Evolutionary conservation across 2,888 invertebrate species (phyloP), one percentile per base, ranked within the genome.

Genomic region (Hirudinaria manillensis): DNA sequence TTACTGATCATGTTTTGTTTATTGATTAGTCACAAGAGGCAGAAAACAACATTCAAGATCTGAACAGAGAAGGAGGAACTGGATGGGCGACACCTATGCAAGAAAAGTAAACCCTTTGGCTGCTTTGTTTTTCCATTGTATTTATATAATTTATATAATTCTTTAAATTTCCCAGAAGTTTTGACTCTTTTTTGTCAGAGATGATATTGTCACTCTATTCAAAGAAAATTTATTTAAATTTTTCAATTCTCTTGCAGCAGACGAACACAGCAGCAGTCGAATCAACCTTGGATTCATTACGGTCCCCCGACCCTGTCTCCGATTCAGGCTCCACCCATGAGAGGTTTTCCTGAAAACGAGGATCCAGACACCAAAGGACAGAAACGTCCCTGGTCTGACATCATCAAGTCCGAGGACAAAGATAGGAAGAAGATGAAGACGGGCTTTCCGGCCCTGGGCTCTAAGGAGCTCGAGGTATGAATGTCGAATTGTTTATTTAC

Each of bases 251-350:
- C 16, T 16, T 45, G 13, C 45, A 45, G 61, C 29, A 24, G 61
- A 29, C 29, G 36, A 68, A 1, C 32, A 34, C 68, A 68, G 21
- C 68, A 68, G 27, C 68, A 34, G 36, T 32, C n/a, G 16, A 32
- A n/a, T 10, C 68, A 68, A 32, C 68, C 32, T n/a, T 36, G 36
- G 36, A 32, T 34, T 34, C 36, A 4, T 32, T 68, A 68, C 21
- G 68, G 68, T 29, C 68, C 68, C 1, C 68, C 68, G 10, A 68
- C 68, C 6, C 36, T 68, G 68, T 68, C 68, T 32, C 68, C 68
- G 7, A 68, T 68, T 29, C 61, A 61, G 24, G 61, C 61, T 10
- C 29, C 4, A 27, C 61, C 61, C 10, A 45, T 45, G 13, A 61
- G 61, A 61, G 24, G 61, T n/a, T 61, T 61, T 61, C 61, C 61